Base-by-base conservation (phyloP, 2,888 invertebrate species). In the Neuroscelio doddi region DNA sequence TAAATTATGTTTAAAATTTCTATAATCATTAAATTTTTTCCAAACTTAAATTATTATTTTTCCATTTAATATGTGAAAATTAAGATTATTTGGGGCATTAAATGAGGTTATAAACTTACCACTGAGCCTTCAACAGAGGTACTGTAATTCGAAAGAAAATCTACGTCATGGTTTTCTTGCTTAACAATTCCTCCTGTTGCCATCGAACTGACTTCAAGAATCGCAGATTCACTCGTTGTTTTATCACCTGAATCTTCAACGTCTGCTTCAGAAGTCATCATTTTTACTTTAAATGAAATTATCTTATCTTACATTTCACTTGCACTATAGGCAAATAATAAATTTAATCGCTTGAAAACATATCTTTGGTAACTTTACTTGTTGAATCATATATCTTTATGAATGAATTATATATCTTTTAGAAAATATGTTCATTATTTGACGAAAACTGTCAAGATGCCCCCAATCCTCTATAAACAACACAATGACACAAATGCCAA, bases 121-220 rank as follows among this genome's bases (percentile, higher is more conserved):
- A 83, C 79, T 10, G 83, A 84, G 42, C 81, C 83, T 51, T 84
- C 84, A 29, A 81, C 68, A 34, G 83, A 83, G 14, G 81, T 83
- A 58, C 84, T 84, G 57, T 79, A 80, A 65, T 82, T 83, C 1
- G 83, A 83, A 5, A 80, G 64, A 68, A 78, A 80, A 66, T 81
- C 81, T n/a, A 68, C 64, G 41, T 82, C 82, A 14, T 76, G 79
- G 56, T 52, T 74, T 47, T 81, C 82, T 27, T 77, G 77, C 57
- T 80, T 80, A 3, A 74, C 55, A 55, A 75, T 68, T 10, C 74
- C 72, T 21, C 76, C 79, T 1, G 76, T 72, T 30, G 76, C 69
- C 71, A 79, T 79, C 16, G 81, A 77, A 66, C 81, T 82, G 42
- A 82, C 78, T 70, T 83, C 80, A 5, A 81, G 71, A 16, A 82